Conservation (phyloP, 2,797 vertebrate genomes). For the Syndactyla subalaris region DNA sequence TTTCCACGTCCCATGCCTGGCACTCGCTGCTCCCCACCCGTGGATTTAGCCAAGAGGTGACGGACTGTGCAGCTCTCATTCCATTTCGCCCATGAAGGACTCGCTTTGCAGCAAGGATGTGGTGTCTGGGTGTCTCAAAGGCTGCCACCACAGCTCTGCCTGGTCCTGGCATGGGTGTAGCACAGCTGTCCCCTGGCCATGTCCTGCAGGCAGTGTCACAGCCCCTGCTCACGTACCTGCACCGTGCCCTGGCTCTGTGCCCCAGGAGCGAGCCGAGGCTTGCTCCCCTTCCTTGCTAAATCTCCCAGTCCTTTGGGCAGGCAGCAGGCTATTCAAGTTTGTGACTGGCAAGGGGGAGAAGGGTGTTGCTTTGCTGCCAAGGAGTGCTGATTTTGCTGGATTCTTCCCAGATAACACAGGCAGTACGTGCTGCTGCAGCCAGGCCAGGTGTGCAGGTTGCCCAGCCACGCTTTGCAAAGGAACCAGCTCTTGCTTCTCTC, state of each 20-base stretch:
- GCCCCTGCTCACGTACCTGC: not conserved
- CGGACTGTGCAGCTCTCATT: not conserved
- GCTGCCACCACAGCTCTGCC: not conserved
- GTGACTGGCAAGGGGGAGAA: not conserved
- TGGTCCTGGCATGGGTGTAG: not conserved
- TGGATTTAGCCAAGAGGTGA: not conserved
- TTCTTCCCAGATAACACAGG: not conserved
- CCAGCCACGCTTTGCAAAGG: not conserved
- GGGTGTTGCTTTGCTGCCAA: not conserved
- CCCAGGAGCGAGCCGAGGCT: not conserved
- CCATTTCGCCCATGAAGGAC: not conserved
- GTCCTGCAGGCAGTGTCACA: fast-evolving
- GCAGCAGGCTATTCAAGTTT: not conserved
- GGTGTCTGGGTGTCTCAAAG: not conserved
- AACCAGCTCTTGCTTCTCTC: not conserved
- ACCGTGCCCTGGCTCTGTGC: not conserved
- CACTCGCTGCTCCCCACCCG: not conserved
- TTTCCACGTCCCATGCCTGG: not conserved
- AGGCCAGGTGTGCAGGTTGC: not conserved
- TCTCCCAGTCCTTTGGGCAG: not conserved
- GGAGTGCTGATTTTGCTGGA: not conserved
- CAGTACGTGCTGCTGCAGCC: not conserved
- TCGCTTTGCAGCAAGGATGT: not conserved
- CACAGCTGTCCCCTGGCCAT: not conserved
- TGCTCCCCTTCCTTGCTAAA: constrained; percentile 5